Evolutionary conservation across 2,797 vertebrate genomes (phyloP), one percentile per base, ranked within the genome.

Genomic region (Buceros bicornis): DNA sequence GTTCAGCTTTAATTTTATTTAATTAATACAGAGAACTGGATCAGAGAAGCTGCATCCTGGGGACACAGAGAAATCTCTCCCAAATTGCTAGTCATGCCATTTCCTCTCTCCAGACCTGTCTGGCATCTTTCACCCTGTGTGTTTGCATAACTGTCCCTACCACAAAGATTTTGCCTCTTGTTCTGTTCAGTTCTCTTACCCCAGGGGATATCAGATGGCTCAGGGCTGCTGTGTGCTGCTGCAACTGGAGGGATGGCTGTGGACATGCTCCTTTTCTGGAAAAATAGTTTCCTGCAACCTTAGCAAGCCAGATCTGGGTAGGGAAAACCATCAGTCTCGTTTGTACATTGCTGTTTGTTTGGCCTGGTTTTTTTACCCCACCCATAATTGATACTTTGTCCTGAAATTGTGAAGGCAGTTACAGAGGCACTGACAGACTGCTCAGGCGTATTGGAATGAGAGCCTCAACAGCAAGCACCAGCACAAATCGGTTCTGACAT

Each of bases 171-270:
- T 60, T 42, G 21, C 20, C 22, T 69, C 58, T 64, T 37, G 24
- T 6, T 80, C 28, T 56, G 7, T 26, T 77, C 0, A 3, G 22
- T 47, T 71, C 35, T 60, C 77, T 60, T 56, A 51, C 16, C 47
- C 24, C 60, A 47, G 64, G 26, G 37, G 35, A 3, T 13, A 66
- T 18, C 28, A 57, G 78, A 66, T 64, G 60, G 54, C 14, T 51
- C 31, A 57, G 48, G 25, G 48, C 69, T 71, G 70, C 64, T 40
- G 7, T 4, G 29, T 19, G 40, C 72, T 79, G 50, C 45, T 47
- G 53, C 26, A 54, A 1, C 0, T 48, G 60, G n/a, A 48, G 8
- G 40, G 16, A 7, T 8, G 9, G 16, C 50, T 57, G 1, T 22
- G 31, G 67, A 92, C 83, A 89, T 1, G 9, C 40, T 66, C 78